Evolutionary conservation across 2,888 invertebrate genomes (phyloP), one percentile per base, ranked within the genome.

Genomic region (Netelia virgata): DNA sequence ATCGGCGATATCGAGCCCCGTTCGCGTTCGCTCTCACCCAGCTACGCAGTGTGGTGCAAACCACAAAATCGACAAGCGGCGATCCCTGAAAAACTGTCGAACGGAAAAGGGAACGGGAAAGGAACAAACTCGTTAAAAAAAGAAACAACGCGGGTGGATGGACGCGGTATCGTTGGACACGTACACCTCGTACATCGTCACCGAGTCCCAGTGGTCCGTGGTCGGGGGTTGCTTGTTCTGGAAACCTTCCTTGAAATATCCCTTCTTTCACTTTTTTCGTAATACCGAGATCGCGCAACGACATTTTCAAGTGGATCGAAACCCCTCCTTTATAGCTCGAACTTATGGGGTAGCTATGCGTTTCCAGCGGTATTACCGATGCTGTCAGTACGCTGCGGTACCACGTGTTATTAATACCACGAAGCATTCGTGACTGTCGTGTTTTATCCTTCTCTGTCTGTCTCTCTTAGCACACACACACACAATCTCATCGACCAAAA

Each of bases 361-460:
- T 36, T 47, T 47, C 14, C 3, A 47, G 3, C 47, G 47, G 16
- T n/a, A 9, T 18, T 57, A 18, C 18, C 18, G 16, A 10, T 18
- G 57, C 57, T 47, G 47, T 47, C 20, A 61, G 53, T 36, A 16
- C 57, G 28, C 50, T 66, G 76, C 70, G 78, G 47, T 74, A 66
- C 69, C 78, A 87, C 81, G 81, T 85, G 86, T 87, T 87, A 83
- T 88, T 87, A 87, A 87, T 88, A 82, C 84, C 87, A 82, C 53
- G 69, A 73, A 72, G 73, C 81, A 82, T 82, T 82, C 74, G 80
- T 74, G 75, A 50, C 72, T 75, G 70, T 76, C 63, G 10, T 11
- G 1, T 14, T 47, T 16, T 28, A 28, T 53, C 43, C n/a, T 28
- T 59, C 14, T 59, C 23, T 23, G 20, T 9, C 20, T 18, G 53